phyloP scores from a whole-genome alignment of 2,797 vertebrate genomes.

The Propithecus perrieri region DNA sequence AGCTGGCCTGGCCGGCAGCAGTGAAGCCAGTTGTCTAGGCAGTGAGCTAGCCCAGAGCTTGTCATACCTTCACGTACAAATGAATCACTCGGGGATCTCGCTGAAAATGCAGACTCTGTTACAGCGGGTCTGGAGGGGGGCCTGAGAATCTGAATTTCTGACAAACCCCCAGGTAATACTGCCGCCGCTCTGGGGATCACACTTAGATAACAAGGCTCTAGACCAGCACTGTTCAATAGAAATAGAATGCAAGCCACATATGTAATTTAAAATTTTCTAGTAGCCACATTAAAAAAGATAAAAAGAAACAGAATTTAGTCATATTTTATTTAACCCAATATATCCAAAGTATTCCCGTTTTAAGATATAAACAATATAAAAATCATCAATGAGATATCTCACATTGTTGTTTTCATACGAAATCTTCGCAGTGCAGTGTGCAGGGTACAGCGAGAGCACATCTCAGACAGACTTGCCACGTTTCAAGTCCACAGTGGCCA shows the following conservation, averaged over 20 bases:
- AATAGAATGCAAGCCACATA: neutral
- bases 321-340: neutral
- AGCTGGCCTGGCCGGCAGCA: neutral
- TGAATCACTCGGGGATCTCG: neutral
- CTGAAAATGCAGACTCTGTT: neutral
- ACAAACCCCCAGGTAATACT: neutral
- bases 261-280: neutral
- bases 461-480: neutral
- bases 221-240: neutral
- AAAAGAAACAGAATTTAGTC: neutral
- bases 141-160: neutral
- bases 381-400: neutral
- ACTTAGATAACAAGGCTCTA: neutral
- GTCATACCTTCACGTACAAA: neutral
- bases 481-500: neutral
- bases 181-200: too few relatives aligned
- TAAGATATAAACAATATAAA: neutral
- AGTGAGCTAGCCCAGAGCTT: neutral
- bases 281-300: neutral
- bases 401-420: neutral
- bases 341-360: conserved; percentile 9
- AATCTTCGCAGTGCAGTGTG: neutral
- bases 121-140: neutral
- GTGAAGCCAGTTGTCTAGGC: neutral
- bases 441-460: neutral